These are phyloP conservation scores for Cinara cedri DNA, from an alignment of 2,888 invertebrate species.

Conservation along the genomic window DNA sequence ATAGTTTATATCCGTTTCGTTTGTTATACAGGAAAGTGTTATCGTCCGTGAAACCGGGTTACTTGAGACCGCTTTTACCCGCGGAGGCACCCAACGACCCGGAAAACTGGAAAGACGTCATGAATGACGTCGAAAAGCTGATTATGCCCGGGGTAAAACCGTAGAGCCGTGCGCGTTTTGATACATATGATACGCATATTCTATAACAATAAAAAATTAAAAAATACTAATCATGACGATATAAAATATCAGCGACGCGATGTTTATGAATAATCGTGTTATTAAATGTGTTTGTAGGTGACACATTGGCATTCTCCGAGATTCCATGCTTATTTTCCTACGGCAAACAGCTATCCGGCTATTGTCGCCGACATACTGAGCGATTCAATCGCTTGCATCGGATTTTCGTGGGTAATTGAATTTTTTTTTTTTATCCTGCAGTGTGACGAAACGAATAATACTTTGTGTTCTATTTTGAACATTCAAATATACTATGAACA, in stretches of 20 bases:
- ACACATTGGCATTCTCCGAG: slow-evolving; percentile 97
- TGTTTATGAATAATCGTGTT: neutral
- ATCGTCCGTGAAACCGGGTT: slow-evolving; percentile 70
- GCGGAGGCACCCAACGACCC: slow-evolving; percentile 67
- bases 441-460: too few relatives aligned
- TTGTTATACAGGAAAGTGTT: slow-evolving; percentile 65
- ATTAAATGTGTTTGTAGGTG: slow-evolving; percentile 63
- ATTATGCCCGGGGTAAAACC: slow-evolving; percentile 68
- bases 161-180: too few relatives aligned
- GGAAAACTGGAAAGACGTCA: slow-evolving; percentile 68
- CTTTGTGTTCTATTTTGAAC: too few relatives aligned
- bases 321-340: slow-evolving; percentile 95
- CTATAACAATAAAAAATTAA: too few relatives aligned
- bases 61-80: slow-evolving; percentile 68
- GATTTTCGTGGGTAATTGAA: slow-evolving; percentile 89
- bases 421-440: too few relatives aligned
- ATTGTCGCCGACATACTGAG: slow-evolving; percentile 95
- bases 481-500: too few relatives aligned
- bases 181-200: too few relatives aligned
- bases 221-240: too few relatives aligned
- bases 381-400: slow-evolving; percentile 93
- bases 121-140: slow-evolving; percentile 69
- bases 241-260: too few relatives aligned
- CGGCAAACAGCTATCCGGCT: slow-evolving; percentile 90
- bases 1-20: too few relatives aligned